Evolutionary conservation across 2,888 invertebrate species (phyloP).

Genomic region (Strigamia transsilvanica): DNA sequence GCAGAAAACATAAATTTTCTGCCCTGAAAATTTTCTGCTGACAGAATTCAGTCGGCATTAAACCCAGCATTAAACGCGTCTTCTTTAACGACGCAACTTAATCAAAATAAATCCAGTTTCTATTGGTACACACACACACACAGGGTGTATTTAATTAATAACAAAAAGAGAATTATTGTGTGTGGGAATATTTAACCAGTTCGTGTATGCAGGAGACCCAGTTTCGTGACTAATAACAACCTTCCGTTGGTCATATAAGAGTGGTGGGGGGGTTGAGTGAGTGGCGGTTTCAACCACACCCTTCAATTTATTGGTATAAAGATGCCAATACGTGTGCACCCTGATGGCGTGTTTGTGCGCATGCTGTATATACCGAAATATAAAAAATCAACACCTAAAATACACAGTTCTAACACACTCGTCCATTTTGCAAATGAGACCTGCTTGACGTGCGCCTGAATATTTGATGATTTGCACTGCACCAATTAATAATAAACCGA

Average conservation of each 20-base stretch:
- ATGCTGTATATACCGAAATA: background rate
- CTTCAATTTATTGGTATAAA: slow-evolving; percentile 8
- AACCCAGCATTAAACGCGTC: no score
- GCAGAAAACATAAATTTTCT: no score
- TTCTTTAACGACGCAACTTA: no score
- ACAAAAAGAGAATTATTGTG: background rate
- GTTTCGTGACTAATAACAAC: slow-evolving; percentile 6
- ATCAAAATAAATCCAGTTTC: no score
- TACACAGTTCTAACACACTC: slow-evolving; percentile 17
- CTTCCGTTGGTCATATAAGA: slow-evolving; percentile 2
- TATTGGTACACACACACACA: no score
- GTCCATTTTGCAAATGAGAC: slow-evolving; percentile 28
- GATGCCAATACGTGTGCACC: background rate
- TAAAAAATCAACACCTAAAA: slow-evolving; percentile 3
- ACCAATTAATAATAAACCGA: slow-evolving; percentile 11
- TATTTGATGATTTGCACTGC: slow-evolving; percentile 39
- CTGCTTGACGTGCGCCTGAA: background rate
- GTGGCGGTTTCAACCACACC: background rate
- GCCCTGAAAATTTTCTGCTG: no score
- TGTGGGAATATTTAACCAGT: background rate
- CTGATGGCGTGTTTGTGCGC: background rate
- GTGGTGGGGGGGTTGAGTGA: background rate
- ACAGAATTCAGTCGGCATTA: no score
- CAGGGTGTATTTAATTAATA: no score
- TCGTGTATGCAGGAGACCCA: background rate